A percentile compares a stretch with the other conserved stretches of the same genome.
These are phyloP conservation scores for Sebastes oblongus DNA, from an alignment of 2,797 vertebrate genomes.

Conservation along the genomic window DNA sequence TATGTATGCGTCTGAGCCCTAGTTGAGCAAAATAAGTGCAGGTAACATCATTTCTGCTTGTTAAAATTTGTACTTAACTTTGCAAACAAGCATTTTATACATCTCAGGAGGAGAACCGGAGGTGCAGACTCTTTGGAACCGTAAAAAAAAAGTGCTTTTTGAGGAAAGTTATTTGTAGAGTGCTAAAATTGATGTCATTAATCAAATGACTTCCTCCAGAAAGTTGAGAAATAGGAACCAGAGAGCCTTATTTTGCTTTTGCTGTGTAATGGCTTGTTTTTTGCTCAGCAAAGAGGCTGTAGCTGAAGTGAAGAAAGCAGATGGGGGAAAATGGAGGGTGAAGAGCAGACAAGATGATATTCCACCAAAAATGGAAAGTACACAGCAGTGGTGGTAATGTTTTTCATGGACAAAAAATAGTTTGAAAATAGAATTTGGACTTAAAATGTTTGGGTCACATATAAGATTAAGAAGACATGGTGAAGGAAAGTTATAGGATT, in stretches of 20 bases:
- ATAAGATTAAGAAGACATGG: not conserved
- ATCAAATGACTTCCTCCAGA: constrained; percentile 16
- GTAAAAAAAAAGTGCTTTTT: not conserved
- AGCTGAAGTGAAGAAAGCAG: not conserved
- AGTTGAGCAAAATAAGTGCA: not conserved
- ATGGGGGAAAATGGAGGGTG: not conserved
- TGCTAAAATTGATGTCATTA: constrained; percentile 13
- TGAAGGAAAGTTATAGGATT: not conserved
- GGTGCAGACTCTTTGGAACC: not conserved
- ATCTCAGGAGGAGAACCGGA: not conserved
- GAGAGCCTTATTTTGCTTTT: constrained; percentile 13
- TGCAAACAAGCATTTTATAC: not conserved
- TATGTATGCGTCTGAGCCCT: not conserved
- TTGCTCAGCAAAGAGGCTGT: not conserved
- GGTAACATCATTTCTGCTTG: not conserved
- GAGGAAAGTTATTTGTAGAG: constrained; percentile 3
- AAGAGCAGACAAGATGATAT: not conserved
- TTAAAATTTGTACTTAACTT: constrained; percentile 2
- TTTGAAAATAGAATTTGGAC: not conserved
- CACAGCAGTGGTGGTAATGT: not conserved
- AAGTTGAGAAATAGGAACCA: constrained; percentile 10
- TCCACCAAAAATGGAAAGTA: not conserved
- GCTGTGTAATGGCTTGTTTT: constrained; percentile 23
- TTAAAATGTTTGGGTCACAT: not conserved
- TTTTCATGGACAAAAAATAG: not conserved